A percentile compares a stretch with the other conserved stretches of the same genome.
phyloP scores from a whole-genome alignment of 2,888 invertebrate genomes.

The Hartigia nigra region DNA sequence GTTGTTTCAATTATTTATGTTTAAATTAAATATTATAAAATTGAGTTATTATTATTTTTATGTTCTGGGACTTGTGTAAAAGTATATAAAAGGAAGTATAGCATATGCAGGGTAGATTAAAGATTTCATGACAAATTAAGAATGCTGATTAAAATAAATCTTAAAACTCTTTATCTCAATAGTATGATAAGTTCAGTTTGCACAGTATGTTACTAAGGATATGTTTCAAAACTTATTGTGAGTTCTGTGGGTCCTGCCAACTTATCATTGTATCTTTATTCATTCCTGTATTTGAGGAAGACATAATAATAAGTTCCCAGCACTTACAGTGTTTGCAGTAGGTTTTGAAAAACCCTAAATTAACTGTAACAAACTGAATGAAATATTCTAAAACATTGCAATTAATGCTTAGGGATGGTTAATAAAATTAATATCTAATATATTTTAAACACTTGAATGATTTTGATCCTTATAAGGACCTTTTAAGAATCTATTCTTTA shows the following conservation, averaged over 20 bases:
- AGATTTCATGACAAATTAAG: neutral
- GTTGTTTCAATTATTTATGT: neutral
- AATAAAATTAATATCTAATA: neutral
- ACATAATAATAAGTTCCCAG: neutral
- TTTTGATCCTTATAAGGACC: neutral
- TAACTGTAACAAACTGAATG: neutral
- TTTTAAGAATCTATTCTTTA: neutral
- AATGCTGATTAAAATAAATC: neutral
- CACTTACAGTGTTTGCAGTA: neutral
- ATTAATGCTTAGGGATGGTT: neutral
- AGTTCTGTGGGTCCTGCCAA: neutral
- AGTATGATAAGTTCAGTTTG: neutral
- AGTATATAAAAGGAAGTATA: neutral
- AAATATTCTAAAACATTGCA: neutral
- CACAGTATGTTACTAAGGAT: too few species aligned
- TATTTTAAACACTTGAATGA: neutral
- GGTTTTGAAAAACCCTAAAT: too few species aligned
- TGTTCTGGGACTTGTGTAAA: neutral
- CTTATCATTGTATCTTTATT: neutral
- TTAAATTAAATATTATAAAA: neutral
- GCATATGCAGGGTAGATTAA: neutral
- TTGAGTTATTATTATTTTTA: too few species aligned
- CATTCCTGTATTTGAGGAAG: neutral
- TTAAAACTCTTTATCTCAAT: neutral
- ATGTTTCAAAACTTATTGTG: neutral